Evolutionary conservation across 2,888 invertebrate genomes (phyloP).

Genomic region (Ametastegia equiseti): DNA sequence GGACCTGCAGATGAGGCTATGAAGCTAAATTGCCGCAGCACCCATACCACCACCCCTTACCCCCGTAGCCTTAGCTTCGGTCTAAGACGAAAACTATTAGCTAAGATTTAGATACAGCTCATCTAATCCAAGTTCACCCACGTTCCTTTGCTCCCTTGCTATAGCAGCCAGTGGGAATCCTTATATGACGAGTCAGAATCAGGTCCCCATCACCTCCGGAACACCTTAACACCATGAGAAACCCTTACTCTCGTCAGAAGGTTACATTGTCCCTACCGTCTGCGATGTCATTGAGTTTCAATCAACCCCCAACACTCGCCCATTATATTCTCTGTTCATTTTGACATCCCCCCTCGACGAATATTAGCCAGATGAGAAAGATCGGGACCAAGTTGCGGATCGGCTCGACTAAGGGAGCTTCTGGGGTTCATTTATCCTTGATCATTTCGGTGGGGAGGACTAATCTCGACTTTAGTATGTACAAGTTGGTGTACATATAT

Average conservation of each 20-base stretch:
- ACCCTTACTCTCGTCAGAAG: constrained; percentile 17
- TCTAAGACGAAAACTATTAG: constrained; percentile 66
- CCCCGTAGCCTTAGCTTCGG: not conserved
- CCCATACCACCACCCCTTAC: not conserved
- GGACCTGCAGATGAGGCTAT: constrained; percentile 60
- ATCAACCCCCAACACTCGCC: constrained; percentile 46
- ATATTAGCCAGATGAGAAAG: constrained; percentile 24
- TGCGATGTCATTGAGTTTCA: constrained; percentile 53
- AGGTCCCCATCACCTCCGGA: too few species aligned
- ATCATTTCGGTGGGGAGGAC: not conserved
- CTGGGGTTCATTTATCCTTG: constrained; percentile 1
- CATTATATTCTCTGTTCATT: constrained; percentile 48
- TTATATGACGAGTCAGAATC: too few species aligned
- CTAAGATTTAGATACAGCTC: constrained; percentile 63
- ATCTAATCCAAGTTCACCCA: constrained; percentile 50
- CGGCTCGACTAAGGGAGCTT: not conserved
- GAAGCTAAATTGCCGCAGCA: constrained; percentile 67
- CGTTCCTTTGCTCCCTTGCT: constrained; percentile 48
- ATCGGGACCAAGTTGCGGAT: not conserved
- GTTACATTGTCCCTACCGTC: constrained; percentile 41
- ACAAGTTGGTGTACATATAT: not conserved
- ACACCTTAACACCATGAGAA: constrained; percentile 14
- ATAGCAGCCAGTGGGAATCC: too few species aligned
- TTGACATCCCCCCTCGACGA: constrained; percentile 44
- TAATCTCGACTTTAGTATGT: not conserved